A percentile compares a stretch with the other conserved stretches of the same genome.
These are phyloP conservation scores for Sus cebifrons DNA, from an alignment of 2,797 vertebrate species.

Conservation along the genomic window DNA sequence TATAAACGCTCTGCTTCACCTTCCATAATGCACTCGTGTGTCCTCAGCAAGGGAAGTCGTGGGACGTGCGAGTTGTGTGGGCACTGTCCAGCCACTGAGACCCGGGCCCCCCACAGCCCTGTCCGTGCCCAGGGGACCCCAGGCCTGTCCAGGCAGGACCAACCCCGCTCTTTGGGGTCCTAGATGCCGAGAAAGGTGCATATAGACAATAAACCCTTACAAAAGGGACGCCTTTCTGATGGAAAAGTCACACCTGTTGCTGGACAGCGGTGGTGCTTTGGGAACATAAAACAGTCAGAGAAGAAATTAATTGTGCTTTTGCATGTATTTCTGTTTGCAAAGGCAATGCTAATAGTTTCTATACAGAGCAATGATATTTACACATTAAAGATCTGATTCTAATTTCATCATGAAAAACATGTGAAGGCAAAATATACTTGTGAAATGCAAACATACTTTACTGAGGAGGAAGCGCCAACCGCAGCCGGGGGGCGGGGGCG, in stretches of 20 bases:
- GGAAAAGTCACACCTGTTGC: accelerated
- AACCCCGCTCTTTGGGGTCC: accelerated
- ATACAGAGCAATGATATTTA: too few species aligned
- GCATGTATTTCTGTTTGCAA: not conserved
- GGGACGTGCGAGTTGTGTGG: accelerated
- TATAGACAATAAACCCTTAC: accelerated
- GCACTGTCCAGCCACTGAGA: not conserved
- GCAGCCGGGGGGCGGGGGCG: accelerated
- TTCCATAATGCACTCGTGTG: accelerated
- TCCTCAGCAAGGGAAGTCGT: not conserved
- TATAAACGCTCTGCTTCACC: not conserved
- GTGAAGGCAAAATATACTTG: not conserved
- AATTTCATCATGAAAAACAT: not conserved
- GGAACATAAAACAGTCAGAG: not conserved
- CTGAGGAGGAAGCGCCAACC: not conserved
- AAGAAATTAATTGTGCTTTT: not conserved
- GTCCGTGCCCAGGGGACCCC: accelerated
- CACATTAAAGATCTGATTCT: not conserved
- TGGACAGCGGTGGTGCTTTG: accelerated
- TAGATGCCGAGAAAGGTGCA: accelerated
- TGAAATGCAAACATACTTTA: not conserved
- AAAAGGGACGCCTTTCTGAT: not conserved
- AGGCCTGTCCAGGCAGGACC: accelerated
- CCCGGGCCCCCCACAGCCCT: accelerated
- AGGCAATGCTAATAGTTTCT: not conserved